These are phyloP conservation scores for Hypsibius dujardini DNA, from an alignment of 1,140 invertebrate species.

Conservation along the genomic window DNA sequence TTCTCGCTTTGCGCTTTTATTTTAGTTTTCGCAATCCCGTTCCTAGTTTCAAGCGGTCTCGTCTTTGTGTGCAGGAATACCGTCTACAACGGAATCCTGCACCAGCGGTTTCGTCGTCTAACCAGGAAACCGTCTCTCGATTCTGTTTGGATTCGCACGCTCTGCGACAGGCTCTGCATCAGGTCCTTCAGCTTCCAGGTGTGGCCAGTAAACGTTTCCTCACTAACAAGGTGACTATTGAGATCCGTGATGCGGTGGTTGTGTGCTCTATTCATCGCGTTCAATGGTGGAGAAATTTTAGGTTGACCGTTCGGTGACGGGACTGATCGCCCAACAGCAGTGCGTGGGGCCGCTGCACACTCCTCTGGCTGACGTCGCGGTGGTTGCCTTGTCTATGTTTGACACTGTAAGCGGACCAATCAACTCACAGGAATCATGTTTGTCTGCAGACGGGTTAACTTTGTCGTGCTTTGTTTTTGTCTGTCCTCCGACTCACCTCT, in stretches of 20 bases:
- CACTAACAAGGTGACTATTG: conserved; percentile 52
- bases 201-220: conserved; percentile 87
- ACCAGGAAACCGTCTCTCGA: too few relatives aligned
- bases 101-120: neutral
- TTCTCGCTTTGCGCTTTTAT: neutral
- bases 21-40: neutral
- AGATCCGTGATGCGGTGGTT: neutral
- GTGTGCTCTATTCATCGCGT: conserved; percentile 17
- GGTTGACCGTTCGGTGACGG: conserved; percentile 82
- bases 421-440: too few relatives aligned
- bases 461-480: conserved; percentile 14
- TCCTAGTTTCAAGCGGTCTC: neutral
- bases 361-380: conserved; percentile 77
- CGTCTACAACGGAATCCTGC: neutral
- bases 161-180: conserved; percentile 48
- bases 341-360: conserved; percentile 89
- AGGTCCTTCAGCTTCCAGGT: conserved; percentile 66
- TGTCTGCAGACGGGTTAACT: too few relatives aligned
- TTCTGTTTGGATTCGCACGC: conserved; percentile 24
- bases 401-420: conserved; percentile 25
- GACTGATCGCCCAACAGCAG: conserved; percentile 80
- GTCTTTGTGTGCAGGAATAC: neutral
- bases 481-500: too few relatives aligned
- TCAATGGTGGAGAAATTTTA: conserved; percentile 20
- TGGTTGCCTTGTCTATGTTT: conserved; percentile 60